phyloP scores from a whole-genome alignment of 92 coral and sea anemone genomes.

The Actinernus sp. region DNA sequence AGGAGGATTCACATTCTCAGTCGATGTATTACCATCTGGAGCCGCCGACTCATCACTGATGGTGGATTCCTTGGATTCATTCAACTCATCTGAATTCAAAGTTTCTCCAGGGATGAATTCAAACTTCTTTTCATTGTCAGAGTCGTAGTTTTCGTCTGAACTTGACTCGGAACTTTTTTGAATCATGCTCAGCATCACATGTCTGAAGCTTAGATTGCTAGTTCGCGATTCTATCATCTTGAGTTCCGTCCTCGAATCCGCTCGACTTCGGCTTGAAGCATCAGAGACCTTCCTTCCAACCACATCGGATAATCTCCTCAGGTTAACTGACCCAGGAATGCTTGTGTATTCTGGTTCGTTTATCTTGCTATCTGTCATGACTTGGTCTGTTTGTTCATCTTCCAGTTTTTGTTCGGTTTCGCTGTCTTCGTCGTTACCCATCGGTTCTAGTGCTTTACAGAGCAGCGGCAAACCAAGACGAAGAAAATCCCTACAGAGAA shows the following conservation, averaged over 20 bases:
- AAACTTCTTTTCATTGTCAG: conserved; percentile 68
- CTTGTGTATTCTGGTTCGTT: background rate
- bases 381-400: conserved; percentile 3
- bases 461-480: conserved; percentile 89
- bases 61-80: too few species aligned
- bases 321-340: too few species aligned
- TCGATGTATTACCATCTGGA: background rate
- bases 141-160: conserved; percentile 66
- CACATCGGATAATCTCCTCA: conserved; percentile 51
- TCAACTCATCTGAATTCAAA: conserved; percentile 10
- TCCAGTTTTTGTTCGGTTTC: conserved; percentile 16
- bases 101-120: conserved; percentile 39
- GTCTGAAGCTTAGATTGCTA: conserved; percentile 65
- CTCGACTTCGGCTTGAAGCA: conserved; percentile 40
- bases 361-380: background rate
- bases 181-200: conserved; percentile 73
- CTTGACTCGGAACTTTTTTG: conserved; percentile 78
- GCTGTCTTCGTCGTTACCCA: conserved; percentile 16
- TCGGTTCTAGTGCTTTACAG: conserved; percentile 74
- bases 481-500: conserved; percentile 95
- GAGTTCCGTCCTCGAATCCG: conserved; percentile 42
- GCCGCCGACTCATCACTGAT: too few species aligned
- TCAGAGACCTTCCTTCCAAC: conserved; percentile 67
- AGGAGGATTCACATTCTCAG: conserved; percentile 25
- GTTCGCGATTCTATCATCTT: conserved; percentile 39